Evolutionary conservation across 2,888 invertebrate genomes (phyloP).

Genomic region (Drosophila picticornis): DNA sequence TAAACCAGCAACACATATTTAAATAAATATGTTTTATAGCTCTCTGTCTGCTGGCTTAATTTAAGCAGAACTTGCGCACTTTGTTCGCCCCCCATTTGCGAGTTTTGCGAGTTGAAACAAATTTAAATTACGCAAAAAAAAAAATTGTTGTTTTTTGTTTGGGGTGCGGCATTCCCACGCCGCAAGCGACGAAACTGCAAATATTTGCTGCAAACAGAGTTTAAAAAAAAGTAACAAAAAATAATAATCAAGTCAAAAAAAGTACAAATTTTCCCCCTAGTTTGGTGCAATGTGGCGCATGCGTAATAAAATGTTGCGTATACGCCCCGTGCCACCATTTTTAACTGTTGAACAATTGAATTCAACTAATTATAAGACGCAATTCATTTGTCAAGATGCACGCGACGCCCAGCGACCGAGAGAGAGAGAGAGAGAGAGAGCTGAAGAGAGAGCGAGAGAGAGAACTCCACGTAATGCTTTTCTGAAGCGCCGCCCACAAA

Average conservation of each 20-base stretch:
- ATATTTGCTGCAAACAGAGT: conserved; percentile 58
- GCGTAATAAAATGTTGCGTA: conserved; percentile 51
- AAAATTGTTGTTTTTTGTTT: conserved; percentile 21
- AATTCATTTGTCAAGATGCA: conserved; percentile 38
- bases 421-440: background rate
- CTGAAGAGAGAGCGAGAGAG: background rate
- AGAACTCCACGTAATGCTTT: conserved; percentile 47
- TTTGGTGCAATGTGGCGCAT: conserved; percentile 43
- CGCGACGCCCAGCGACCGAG: background rate
- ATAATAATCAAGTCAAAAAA: background rate
- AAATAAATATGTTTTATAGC: conserved; percentile 31
- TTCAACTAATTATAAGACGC: conserved; percentile 36
- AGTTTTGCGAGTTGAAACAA: conserved; percentile 56
- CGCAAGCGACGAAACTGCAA: conserved; percentile 44
- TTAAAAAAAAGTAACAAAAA: conserved; percentile 2
- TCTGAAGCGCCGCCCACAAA: conserved; percentile 68
- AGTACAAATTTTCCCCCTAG: background rate
- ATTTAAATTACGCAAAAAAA: conserved; percentile 59
- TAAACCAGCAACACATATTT: conserved; percentile 30
- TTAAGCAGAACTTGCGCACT: conserved; percentile 45
- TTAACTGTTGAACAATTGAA: conserved; percentile 6
- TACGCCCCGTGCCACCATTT: conserved; percentile 56
- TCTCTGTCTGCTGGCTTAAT: conserved; percentile 65
- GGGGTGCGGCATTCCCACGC: conserved; percentile 74
- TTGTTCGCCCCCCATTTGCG: conserved; percentile 32